Evolutionary conservation across 2,888 invertebrate genomes (phyloP).

Genomic region (Laspeyria flexula): DNA sequence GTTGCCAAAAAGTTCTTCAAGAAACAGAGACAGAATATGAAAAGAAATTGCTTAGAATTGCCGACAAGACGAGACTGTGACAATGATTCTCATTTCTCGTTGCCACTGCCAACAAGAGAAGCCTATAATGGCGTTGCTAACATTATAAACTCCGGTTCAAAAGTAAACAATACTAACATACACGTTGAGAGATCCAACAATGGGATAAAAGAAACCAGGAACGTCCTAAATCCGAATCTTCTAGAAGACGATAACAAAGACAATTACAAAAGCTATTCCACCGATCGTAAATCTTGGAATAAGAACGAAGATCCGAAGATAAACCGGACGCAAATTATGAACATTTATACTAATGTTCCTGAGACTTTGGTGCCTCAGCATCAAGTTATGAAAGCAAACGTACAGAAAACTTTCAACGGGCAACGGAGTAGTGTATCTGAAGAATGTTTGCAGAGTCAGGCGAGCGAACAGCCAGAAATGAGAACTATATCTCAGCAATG

Average conservation of each 20-base stretch:
- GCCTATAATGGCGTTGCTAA: constrained; percentile 84
- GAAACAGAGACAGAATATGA: constrained; percentile 91
- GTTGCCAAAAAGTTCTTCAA: constrained; percentile 97
- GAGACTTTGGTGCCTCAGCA: constrained; percentile 87
- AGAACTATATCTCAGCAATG: constrained; percentile 90
- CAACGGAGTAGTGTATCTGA: constrained; percentile 78
- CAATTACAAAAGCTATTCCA: constrained; percentile 75
- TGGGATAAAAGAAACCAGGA: constrained; percentile 85
- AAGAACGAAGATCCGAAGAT: constrained; percentile 70
- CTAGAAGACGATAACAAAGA: constrained; percentile 88
- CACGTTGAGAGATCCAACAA: constrained; percentile 88
- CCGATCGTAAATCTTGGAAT: constrained; percentile 73
- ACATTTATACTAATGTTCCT: constrained; percentile 88
- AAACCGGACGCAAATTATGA: constrained; percentile 78
- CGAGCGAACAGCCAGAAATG: constrained; percentile 80
- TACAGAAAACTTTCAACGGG: constrained; percentile 63
- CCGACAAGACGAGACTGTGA: constrained; percentile 87
- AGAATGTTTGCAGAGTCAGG: constrained; percentile 77
- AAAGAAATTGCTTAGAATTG: constrained; percentile 90
- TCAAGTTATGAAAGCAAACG: constrained; percentile 78
- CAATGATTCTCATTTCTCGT: constrained; percentile 78
- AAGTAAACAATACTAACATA: constrained; percentile 93
- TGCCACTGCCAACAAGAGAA: constrained; percentile 80
- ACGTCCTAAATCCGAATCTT: constrained; percentile 88
- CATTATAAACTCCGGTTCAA: constrained; percentile 90